Base-by-base conservation (phyloP, 1,140 invertebrate genomes). In the Andricus grossulariae region DNA sequence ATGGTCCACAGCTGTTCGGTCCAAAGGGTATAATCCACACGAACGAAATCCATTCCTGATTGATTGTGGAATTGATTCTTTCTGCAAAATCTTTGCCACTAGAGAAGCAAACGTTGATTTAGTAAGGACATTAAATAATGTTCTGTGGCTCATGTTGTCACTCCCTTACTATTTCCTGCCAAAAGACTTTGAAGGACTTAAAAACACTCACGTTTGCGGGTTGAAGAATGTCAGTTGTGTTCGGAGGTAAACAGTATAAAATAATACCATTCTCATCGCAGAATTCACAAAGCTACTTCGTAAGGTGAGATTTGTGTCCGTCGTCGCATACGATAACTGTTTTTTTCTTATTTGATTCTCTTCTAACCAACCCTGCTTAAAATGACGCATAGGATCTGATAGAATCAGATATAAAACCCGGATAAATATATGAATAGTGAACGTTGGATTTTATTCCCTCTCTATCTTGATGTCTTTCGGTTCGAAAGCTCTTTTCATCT, bases 161-260 rank as follows among this genome's bases (percentile, higher is more conserved):
- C 73, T 80, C 54, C n/a, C 50, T 75, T 5, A 85, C 81, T 54
- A 75, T 76, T 60, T 85, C 79, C 55, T 80, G 79, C 85, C 88
- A 91, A 19, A 49, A 73, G 57, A 57, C 55, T 83, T 89, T 90
- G 11, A 91, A 51, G 13, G 85, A 78, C 72, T 81, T 80, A 71
- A 92, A 92, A n/a, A 91, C 82, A 50, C 81, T 83, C 0, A 92
- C 88, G 80, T 91, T 87, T 45, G 88, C 84, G 13, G 90, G 88
- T 75, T 91, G 90, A 57, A 92, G 74, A 10, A 92, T 87, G 75
- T 92, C 90, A 11, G 91, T 91, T 12, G 89, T 79, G 79, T 91
- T 92, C 0, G 90, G 88, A 3, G 82, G 83, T 10, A 92, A 80
- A 18, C 87, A 85, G 51, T 90, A 88, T 49, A 92, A 75, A 73